These are phyloP conservation scores for Trichonephila clavata DNA, from an alignment of 1,140 invertebrate species.

Conservation along the genomic window DNA sequence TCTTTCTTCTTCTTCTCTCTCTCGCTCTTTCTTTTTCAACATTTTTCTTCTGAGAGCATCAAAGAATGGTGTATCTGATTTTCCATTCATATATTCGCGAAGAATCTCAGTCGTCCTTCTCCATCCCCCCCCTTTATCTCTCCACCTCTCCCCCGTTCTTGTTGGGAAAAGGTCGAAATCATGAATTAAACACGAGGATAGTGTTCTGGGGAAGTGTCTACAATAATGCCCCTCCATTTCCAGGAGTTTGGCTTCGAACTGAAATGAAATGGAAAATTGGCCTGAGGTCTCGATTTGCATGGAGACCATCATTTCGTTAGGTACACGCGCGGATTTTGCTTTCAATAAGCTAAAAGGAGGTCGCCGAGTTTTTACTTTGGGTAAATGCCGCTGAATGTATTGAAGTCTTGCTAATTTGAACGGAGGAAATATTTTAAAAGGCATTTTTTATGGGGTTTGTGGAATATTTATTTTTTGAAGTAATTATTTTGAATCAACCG, in stretches of 20 bases:
- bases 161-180: constrained; percentile 36
- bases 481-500: not conserved
- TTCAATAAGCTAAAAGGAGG: not conserved
- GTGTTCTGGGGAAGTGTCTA: constrained; percentile 57
- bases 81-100: constrained; percentile 59
- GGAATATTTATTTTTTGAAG: not conserved
- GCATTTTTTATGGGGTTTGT: not conserved
- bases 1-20: not conserved
- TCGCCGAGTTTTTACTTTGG: not conserved
- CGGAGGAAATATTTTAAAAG: not conserved
- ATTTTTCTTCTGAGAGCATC: not conserved
- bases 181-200: constrained; percentile 52
- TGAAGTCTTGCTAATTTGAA: not conserved
- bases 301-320: constrained; percentile 14
- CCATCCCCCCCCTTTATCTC: too few relatives aligned
- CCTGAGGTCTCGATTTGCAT: not conserved
- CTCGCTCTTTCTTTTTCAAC: not conserved
- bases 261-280: constrained; percentile 55
- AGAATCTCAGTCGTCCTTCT: too few relatives aligned
- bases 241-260: not conserved
- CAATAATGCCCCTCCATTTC: constrained; percentile 18
- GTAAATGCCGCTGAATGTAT: not conserved
- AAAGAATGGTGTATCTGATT: not conserved
- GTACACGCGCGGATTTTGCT: not conserved
- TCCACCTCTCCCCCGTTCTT: not conserved